Conservation (phyloP, 2,113 vertebrate genomes). For the Pseudopipra pipra region DNA sequence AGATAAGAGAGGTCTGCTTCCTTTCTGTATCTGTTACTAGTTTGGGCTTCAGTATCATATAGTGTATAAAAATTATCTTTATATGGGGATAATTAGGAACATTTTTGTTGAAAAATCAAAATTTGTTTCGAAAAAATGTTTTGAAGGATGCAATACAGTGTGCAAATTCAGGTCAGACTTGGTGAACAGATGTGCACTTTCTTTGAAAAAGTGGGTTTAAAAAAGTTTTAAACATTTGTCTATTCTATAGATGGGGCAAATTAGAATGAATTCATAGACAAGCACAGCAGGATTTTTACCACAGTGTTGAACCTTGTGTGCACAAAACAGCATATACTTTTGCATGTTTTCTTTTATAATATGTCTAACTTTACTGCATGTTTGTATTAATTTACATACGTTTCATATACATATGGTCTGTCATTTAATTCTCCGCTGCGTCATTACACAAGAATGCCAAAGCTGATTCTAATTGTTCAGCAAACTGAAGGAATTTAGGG, state of each 20-base stretch:
- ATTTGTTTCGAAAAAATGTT: background rate
- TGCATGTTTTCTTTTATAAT: background rate
- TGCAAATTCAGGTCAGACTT: constrained; percentile 26
- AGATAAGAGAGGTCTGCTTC: background rate
- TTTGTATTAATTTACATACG: constrained; percentile 59
- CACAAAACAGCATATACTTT: background rate
- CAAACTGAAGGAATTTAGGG: constrained; percentile 70
- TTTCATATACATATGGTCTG: constrained; percentile 66
- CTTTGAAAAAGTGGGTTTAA: background rate
- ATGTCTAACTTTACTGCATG: background rate
- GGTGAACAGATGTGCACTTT: constrained; percentile 15
- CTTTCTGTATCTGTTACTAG: background rate
- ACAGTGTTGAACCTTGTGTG: background rate
- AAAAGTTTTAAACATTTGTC: background rate
- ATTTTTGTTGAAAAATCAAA: constrained; percentile 12
- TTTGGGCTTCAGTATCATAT: background rate
- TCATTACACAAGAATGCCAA: constrained; percentile 69
- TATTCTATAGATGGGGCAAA: background rate
- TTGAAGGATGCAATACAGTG: background rate
- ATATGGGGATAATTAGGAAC: background rate
- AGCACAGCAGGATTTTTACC: background rate
- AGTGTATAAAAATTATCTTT: background rate
- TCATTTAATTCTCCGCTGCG: constrained; percentile 53
- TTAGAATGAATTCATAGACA: background rate
- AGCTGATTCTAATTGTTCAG: constrained; percentile 72